Evolutionary conservation across 1,140 invertebrate genomes (phyloP), one percentile per base, ranked within the genome.

Genomic region (Aricia agestis): DNA sequence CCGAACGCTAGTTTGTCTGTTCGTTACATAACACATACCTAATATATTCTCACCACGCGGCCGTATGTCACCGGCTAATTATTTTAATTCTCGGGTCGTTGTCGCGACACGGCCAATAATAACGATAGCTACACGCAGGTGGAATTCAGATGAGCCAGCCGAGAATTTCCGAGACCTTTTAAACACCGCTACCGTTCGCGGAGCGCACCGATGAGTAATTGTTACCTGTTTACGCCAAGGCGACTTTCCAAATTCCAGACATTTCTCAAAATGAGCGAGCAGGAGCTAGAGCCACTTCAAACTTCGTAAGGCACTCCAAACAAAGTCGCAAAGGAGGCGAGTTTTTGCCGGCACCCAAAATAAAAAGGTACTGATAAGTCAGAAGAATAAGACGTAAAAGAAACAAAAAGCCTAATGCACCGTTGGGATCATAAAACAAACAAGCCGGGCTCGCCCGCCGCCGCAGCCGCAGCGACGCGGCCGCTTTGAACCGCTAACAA

Each of bases 361-460:
- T 70, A 80, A 82, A 78, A 78, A 78, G 79, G 72, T 66, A 75
- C 76, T 78, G 80, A 78, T 87, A 83, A 86, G 80, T 78, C 84
- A 74, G 81, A 85, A 78, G 82, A 87, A 86, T 83, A 82, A 82
- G 81, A 83, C 82, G 79, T 80, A 83, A 80, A 84, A 80, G 79
- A 82, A 84, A 72, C 78, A 89, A 89, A 88, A 87, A 84, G 81
- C 78, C 76, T 88, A 91, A 90, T 88, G 87, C 85, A 87, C 82
- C 85, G 83, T 91, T 85, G 89, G 84, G 85, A 88, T 81, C 81
- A 74, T 87, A 90, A 91, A 91, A 90, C 86, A 91, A 90, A 90
- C 81, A 91, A 86, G 86, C 81, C 79, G 83, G 81, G 82, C 80
- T 82, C 80, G 82, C 83, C 82, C 84, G 82, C 10, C 81, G 83